Evolutionary conservation across 1,140 invertebrate species (phyloP).

Genomic region (Delia radicum): DNA sequence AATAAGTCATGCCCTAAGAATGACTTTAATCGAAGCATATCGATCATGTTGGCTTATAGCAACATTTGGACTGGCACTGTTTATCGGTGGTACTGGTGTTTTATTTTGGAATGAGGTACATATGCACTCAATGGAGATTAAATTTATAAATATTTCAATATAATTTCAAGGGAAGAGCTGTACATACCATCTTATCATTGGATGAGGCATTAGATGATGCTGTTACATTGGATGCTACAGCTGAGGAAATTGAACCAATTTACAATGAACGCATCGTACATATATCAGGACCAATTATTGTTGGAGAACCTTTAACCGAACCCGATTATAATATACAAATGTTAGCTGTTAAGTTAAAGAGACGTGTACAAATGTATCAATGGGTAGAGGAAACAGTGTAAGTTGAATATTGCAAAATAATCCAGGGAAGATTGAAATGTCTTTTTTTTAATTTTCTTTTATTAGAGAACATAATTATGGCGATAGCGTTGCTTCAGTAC

Average conservation of each 20-base stretch:
- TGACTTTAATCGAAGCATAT: conserved; percentile 62
- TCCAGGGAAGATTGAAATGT: too few species aligned
- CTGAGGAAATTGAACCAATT: conserved; percentile 60
- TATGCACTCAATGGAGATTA: background rate
- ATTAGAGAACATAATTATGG: conserved; percentile 50
- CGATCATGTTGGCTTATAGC: conserved; percentile 65
- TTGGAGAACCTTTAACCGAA: conserved; percentile 80
- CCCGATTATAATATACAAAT: conserved; percentile 77
- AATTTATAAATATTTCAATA: conserved; percentile 9
- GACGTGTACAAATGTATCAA: conserved; percentile 87
- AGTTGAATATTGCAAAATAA: conserved; percentile 10
- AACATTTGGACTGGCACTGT: conserved; percentile 62
- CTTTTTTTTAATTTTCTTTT: conserved; percentile 7
- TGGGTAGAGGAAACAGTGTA: conserved; percentile 77
- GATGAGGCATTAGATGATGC: conserved; percentile 69
- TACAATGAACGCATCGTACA: conserved; percentile 78
- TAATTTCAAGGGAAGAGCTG: conserved; percentile 64
- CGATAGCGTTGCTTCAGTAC: conserved; percentile 40
- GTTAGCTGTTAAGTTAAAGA: conserved; percentile 70
- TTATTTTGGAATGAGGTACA: conserved; percentile 75
- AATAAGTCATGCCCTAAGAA: conserved; percentile 28
- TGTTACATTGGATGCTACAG: conserved; percentile 60
- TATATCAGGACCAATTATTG: conserved; percentile 68
- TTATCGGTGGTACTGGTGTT: conserved; percentile 61
- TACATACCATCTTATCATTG: conserved; percentile 68